Evolutionary conservation across 2,888 invertebrate species (phyloP).

Genomic region (Acrobasis repandana): DNA sequence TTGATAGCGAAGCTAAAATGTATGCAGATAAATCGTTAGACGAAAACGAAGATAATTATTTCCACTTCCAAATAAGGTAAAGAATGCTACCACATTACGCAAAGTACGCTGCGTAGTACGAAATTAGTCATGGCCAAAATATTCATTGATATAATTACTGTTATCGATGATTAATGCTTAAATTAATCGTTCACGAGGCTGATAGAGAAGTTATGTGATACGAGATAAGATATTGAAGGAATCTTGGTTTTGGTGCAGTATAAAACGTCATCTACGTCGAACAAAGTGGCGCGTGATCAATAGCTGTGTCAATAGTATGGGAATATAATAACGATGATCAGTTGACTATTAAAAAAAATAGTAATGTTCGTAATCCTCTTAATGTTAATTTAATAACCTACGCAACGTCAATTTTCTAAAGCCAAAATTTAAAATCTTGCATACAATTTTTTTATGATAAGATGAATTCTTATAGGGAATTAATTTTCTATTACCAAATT

Average conservation of each 20-base stretch:
- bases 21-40: not conserved
- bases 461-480: too few relatives aligned
- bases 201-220: not conserved
- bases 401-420: too few relatives aligned
- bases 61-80: not conserved
- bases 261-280: not conserved
- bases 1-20: not conserved
- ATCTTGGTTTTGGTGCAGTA: not conserved
- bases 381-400: too few relatives aligned
- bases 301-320: not conserved
- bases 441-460: too few relatives aligned
- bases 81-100: not conserved
- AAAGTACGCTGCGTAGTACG: not conserved
- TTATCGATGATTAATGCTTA: not conserved
- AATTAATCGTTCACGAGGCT: slow-evolving; percentile 1
- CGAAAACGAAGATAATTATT: not conserved
- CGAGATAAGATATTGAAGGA: not conserved
- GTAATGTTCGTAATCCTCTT: too few relatives aligned
- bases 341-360: too few relatives aligned
- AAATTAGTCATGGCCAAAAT: not conserved
- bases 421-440: too few relatives aligned
- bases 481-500: too few relatives aligned
- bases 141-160: not conserved
- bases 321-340: not conserved
- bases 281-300: not conserved